Base-by-base conservation (phyloP, 1,140 invertebrate genomes). In the Lepeophtheirus salmonis region DNA sequence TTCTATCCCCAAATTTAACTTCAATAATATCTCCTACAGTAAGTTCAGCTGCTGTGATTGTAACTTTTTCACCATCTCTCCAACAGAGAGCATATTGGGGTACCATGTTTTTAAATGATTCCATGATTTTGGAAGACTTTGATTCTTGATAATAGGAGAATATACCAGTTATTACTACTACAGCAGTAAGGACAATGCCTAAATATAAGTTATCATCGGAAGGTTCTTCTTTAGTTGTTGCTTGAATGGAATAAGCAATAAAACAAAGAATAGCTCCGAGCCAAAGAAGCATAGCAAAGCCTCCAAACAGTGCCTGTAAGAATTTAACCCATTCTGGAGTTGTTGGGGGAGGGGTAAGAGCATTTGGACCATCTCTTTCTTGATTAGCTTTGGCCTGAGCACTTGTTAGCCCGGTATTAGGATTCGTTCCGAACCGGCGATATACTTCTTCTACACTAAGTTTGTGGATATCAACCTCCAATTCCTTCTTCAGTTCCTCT, bases 121-220 rank as follows among this genome's bases (percentile, higher is more conserved):
- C 87, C 86, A 92, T 90, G 69, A 92, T 92, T 71, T 85, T 88
- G 63, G 86, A 88, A 67, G 87, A 91, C 76, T 95, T 95, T 72
- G 85, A 87, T 77, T 96, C 90, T 78, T 96, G 91, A 72, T 92
- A 95, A 76, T 95, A 97, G 63, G 91, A 94, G 79, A 96, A 96
- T 72, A 89, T 84, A 70, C 90, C 90, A 67, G 90, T 95, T 66
- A 96, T 85, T 71, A 96, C 86, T 59, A 96, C 91, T 65, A 96
- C 91, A 73, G 83, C 84, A 66, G 89, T 83, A 73, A 97, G 78
- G 70, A 95, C 90, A 72, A 94, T 83, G 69, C 91, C 91, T 68
- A 96, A 80, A 75, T 89, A 96, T 67, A 96, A 78, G 67, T 76
- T 74, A 65, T 75, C 73, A 61, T 68, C 67, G 49, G 69, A 66